Conservation (phyloP, 2,797 vertebrate genomes). For the Hoplostethus mediterraneus region DNA sequence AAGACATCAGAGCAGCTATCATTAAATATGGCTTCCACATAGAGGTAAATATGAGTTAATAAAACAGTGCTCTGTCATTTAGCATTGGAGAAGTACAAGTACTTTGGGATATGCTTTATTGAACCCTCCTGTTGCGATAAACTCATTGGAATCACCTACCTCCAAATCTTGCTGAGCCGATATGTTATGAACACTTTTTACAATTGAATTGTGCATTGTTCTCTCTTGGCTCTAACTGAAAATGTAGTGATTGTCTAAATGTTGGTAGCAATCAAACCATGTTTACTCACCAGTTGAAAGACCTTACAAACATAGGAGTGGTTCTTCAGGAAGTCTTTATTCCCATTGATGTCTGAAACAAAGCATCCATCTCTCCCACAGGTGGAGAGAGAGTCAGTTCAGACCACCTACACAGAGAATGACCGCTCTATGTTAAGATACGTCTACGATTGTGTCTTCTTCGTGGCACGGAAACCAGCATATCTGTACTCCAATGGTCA, state of each 20-base stretch:
- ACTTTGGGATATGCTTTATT: no score
- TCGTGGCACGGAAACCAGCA: constrained; percentile 94
- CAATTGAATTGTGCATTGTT: neutral
- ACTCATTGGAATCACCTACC: no score
- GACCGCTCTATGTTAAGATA: constrained; percentile 97
- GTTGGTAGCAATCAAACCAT: neutral
- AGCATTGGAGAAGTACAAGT: no score
- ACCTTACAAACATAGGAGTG: no score
- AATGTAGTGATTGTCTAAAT: neutral
- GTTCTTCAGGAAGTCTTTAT: neutral
- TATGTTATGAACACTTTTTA: no score
- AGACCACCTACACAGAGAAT: constrained; percentile 98
- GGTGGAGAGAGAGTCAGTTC: constrained; percentile 93
- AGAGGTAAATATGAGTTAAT: constrained; percentile 86
- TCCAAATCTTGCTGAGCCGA: no score
- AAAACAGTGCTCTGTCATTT: neutral
- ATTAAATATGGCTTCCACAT: constrained; percentile 92
- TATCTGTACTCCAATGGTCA: constrained; percentile 69
- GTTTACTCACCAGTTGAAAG: neutral
- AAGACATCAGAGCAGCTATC: constrained; percentile 94
- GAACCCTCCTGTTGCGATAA: no score
- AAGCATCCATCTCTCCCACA: constrained; percentile 66
- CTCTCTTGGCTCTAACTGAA: neutral
- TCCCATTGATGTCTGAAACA: neutral
- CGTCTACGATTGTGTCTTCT: constrained; percentile 97